Percentiles rank a stretch among this genome's conserved stretches.
phyloP scores from a whole-genome alignment of 2,797 vertebrate species.

The Rallus crepitans region DNA sequence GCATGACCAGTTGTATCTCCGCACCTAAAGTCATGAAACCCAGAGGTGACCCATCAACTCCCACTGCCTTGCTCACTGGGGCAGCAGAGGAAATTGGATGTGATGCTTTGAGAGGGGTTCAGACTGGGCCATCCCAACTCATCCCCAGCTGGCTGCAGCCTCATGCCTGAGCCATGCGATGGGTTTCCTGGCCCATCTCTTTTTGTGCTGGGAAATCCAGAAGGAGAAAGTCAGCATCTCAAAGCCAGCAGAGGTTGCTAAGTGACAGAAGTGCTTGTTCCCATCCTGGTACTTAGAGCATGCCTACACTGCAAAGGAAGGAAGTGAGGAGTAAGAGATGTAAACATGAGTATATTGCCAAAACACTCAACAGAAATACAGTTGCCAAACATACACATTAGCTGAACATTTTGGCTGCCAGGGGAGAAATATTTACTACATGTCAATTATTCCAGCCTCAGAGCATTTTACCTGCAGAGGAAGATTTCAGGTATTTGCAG shows the following conservation, averaged over 20 bases:
- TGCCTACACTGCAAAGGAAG: constrained; percentile 28
- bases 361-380: neutral
- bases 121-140: neutral
- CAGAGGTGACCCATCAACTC: neutral
- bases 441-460: neutral
- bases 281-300: neutral
- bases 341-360: constrained; percentile 34
- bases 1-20: neutral
- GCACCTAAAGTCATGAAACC: neutral
- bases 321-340: constrained; percentile 41
- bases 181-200: rapidly evolving
- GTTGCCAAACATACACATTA: neutral
- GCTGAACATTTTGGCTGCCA: neutral
- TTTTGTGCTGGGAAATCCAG: constrained; percentile 1
- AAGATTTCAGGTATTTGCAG: neutral
- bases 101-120: rapidly evolving
- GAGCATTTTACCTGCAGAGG: neutral
- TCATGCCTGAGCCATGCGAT: rapidly evolving
- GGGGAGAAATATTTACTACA: neutral
- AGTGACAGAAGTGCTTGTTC: constrained; percentile 47
- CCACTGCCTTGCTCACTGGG: neutral
- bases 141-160: neutral
- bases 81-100: rapidly evolving
- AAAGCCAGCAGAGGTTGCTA: constrained; percentile 16
- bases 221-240: neutral